Percentiles rank a stretch among this genome's conserved stretches.
phyloP scores from a whole-genome alignment of 2,888 invertebrate species.

The Chrysotoxum bicinctum region DNA sequence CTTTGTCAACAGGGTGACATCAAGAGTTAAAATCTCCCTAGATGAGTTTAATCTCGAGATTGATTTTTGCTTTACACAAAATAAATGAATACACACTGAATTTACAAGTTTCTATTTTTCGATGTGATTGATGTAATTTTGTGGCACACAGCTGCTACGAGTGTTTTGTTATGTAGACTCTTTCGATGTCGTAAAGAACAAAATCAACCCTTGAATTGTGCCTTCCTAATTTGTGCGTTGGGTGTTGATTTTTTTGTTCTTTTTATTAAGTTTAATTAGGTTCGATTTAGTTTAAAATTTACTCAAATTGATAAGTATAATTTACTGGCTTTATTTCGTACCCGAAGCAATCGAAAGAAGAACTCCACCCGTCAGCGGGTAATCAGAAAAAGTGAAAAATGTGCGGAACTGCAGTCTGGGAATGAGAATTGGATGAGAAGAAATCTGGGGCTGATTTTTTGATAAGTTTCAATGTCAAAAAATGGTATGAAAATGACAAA shows the following conservation, averaged over 20 bases:
- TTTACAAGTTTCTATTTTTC: constrained; percentile 2
- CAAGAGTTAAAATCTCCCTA: constrained; percentile 14
- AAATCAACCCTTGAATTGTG: constrained; percentile 36
- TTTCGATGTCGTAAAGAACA: constrained; percentile 86
- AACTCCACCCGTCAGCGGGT: constrained; percentile 49
- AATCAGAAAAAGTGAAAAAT: constrained; percentile 28
- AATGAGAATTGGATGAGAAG: constrained; percentile 42
- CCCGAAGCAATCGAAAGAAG: constrained; percentile 43
- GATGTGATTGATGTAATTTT: constrained; percentile 24
- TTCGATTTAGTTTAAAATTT: not conserved
- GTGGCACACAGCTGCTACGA: constrained; percentile 40
- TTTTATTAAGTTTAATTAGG: not conserved
- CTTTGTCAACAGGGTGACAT: constrained; percentile 39
- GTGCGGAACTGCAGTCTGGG: too few species aligned
- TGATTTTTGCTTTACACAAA: not conserved
- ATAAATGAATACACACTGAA: constrained; percentile 1
- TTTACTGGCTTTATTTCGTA: not conserved
- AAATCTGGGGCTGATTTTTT: constrained; percentile 42
- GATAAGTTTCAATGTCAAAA: constrained; percentile 65
- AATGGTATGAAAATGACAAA: constrained; percentile 22
- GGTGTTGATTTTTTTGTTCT: not conserved
- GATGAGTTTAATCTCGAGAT: not conserved
- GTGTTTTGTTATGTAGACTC: constrained; percentile 87
- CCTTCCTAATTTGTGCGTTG: not conserved
- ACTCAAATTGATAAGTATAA: not conserved